phyloP scores from a whole-genome alignment of 2,888 invertebrate genomes.

The Scrobipalpa costella region DNA sequence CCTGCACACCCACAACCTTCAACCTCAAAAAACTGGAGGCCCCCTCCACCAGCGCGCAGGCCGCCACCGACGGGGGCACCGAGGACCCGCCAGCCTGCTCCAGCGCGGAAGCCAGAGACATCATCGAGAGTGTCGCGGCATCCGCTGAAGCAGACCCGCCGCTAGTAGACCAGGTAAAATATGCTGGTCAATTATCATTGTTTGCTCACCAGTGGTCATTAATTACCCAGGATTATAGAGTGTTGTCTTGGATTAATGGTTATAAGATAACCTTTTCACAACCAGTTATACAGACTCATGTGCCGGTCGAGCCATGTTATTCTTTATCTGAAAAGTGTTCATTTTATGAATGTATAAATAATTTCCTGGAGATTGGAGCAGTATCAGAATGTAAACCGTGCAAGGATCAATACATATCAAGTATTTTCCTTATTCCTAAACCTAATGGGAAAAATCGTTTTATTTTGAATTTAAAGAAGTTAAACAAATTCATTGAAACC shows the following conservation, averaged over 20 bases:
- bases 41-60: not conserved
- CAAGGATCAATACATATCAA: constrained; percentile 28
- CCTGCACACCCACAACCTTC: not conserved
- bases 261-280: constrained; percentile 26
- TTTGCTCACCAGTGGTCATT: constrained; percentile 29
- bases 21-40: constrained; percentile 17
- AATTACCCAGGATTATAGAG: constrained; percentile 24
- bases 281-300: constrained; percentile 16
- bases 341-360: not conserved
- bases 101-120: not conserved
- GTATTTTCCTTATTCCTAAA: too few species aligned
- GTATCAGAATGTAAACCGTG: constrained; percentile 27
- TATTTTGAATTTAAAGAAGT: constrained; percentile 28
- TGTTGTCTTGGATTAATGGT: constrained; percentile 29
- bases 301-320: not conserved
- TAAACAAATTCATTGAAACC: constrained; percentile 26
- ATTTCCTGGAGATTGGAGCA: constrained; percentile 22
- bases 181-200: constrained; percentile 26
- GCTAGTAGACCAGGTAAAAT: constrained; percentile 26
- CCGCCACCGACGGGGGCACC: not conserved
- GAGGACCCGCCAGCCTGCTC: too few species aligned
- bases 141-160: constrained; percentile 14
- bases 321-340: not conserved
- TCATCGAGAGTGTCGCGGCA: constrained; percentile 12
- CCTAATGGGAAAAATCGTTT: constrained; percentile 29